Evolutionary conservation across 2,888 invertebrate genomes (phyloP).

Genomic region (Argyresthia albistria): DNA sequence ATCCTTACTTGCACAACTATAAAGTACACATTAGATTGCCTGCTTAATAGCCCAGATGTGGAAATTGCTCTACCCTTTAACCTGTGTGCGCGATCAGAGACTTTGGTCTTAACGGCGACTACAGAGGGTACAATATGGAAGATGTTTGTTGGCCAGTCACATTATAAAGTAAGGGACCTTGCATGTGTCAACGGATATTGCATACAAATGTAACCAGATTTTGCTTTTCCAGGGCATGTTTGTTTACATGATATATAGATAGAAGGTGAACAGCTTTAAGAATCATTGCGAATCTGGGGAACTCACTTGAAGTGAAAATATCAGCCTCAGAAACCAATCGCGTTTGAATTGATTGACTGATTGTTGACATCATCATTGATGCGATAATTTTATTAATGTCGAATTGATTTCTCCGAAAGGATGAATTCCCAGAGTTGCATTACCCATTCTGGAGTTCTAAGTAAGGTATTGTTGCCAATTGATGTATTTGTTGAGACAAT

Average conservation of each 20-base stretch:
- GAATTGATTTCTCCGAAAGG: no score
- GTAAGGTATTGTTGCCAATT: no score
- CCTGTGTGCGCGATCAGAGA: conserved; percentile 26
- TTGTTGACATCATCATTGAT: no score
- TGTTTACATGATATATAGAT: no score
- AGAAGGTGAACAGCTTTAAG: background rate
- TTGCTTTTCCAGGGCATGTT: background rate
- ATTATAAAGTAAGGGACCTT: conserved; percentile 30
- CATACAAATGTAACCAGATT: conserved; percentile 2
- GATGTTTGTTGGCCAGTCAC: background rate
- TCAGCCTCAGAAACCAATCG: no score
- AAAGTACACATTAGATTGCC: conserved; percentile 39
- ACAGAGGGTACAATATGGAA: background rate
- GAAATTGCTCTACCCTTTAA: conserved; percentile 46
- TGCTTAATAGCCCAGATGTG: conserved; percentile 30
- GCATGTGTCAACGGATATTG: conserved; percentile 30
- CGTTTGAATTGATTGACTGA: no score
- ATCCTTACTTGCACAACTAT: conserved; percentile 27
- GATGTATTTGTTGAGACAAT: no score
- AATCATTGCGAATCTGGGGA: background rate
- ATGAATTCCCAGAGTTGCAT: no score
- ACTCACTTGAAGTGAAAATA: no score
- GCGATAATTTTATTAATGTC: no score
- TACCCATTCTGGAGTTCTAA: no score
- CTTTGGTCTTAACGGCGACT: conserved; percentile 12